Evolutionary conservation across 2,888 invertebrate genomes (phyloP).

Genomic region (Melanchra persicariae): DNA sequence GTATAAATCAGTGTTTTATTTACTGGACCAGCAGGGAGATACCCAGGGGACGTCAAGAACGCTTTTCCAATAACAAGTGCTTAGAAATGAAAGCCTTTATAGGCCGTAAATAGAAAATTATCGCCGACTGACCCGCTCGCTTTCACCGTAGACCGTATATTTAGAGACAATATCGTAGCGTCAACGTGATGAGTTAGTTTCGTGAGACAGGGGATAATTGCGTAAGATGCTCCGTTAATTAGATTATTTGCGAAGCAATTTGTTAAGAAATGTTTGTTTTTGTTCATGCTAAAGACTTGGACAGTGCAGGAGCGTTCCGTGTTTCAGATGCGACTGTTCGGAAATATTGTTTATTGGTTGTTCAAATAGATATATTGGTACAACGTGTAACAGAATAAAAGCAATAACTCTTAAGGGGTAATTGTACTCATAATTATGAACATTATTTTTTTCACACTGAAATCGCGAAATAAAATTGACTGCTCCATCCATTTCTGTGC

Average conservation of each 20-base stretch:
- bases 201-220: conserved; percentile 42
- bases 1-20: conserved; percentile 71
- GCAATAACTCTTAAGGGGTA: too few relatives aligned
- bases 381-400: too few relatives aligned
- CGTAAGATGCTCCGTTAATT: conserved; percentile 32
- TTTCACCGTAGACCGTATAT: conserved; percentile 76
- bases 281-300: conserved; percentile 5
- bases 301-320: neutral
- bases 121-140: conserved; percentile 76
- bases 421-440: too few relatives aligned
- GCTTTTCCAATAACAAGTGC: conserved; percentile 82
- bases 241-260: conserved; percentile 41
- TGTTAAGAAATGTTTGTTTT: conserved; percentile 30
- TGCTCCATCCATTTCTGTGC: too few relatives aligned
- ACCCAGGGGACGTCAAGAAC: conserved; percentile 68
- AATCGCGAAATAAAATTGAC: too few relatives aligned
- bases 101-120: conserved; percentile 85
- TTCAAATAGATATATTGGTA: too few relatives aligned
- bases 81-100: conserved; percentile 84
- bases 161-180: conserved; percentile 69
- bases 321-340: neutral
- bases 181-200: conserved; percentile 43
- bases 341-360: too few relatives aligned
- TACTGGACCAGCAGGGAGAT: conserved; percentile 72
- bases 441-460: too few relatives aligned